Evolutionary conservation across 2,113 vertebrate genomes (phyloP).

Genomic region (Dryoscopus gambensis): DNA sequence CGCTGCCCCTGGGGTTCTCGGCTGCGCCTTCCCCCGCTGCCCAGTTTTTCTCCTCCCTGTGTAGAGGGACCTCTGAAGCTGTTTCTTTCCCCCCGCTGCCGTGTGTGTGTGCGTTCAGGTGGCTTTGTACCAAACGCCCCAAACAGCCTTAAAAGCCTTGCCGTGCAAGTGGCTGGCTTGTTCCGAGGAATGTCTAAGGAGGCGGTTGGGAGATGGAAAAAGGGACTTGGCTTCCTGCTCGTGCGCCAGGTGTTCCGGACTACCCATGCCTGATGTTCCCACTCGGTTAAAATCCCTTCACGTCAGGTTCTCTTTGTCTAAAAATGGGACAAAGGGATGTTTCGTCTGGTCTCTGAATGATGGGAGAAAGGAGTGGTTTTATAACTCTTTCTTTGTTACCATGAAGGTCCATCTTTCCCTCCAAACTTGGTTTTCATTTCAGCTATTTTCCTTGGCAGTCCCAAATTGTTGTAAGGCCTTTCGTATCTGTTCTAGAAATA

Average conservation of each 20-base stretch:
- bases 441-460: background rate
- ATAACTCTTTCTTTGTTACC: background rate
- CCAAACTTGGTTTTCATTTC: background rate
- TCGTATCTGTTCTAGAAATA: background rate
- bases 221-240: background rate
- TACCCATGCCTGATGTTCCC: rapidly evolving
- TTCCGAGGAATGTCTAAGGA: background rate
- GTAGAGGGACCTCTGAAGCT: rapidly evolving
- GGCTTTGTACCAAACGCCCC: background rate
- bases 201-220: background rate
- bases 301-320: background rate
- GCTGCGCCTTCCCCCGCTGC: rapidly evolving
- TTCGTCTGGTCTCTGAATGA: background rate
- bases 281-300: background rate
- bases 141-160: background rate
- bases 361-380: background rate
- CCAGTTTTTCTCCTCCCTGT: rapidly evolving
- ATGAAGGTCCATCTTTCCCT: background rate
- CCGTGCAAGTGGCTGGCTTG: background rate
- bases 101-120: background rate
- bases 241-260: background rate
- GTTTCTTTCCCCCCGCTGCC: background rate
- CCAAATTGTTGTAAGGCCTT: background rate
- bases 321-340: background rate
- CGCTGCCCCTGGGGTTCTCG: background rate